Base-by-base conservation (phyloP, 2,113 vertebrate genomes). In the Eubucco bourcierii region DNA sequence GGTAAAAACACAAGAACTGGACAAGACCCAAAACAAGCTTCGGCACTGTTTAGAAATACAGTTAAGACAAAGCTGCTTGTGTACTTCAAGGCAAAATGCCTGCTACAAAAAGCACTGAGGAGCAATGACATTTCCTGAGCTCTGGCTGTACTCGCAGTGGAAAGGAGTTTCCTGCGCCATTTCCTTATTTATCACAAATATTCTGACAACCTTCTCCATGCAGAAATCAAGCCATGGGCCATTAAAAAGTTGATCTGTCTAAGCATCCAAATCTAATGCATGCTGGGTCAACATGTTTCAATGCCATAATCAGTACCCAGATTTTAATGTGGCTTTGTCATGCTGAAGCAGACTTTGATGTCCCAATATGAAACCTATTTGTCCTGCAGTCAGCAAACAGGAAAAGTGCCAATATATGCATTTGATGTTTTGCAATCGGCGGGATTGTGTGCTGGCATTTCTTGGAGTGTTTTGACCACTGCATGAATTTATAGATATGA, bases 331-430 rank as follows among this genome's bases (percentile, higher is more conserved):
- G 79, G 84, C 89, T 96, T 94, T 92, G 91, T 94, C 89, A 94
- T 95, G 83, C 90, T 94, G 95, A 91, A 95, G 91, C 53, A 78
- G 87, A 91, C 83, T 90, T 90, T 84, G 93, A 94, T 95, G 95
- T 96, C 95, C 95, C 90, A 95, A 86, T 83, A 84, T 5, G 73
- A 94, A 95, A 96, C 90, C 73, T 88, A 91, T 91, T 94, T 86
- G 79, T 90, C 85, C 83, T 64, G 47, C 88, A 88, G 92, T 95
- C 92, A 95, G 90, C 92, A 96, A 95, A 88, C 4, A 77, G 65
- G 37, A 71, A 41, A 95, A 90, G 56, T n/a, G 90, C 82, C 91
- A 93, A 83, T 96, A 91, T 13, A 90, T 71, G 74, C 58, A 80
- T 75, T 67, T 2, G 6, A 4, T 39, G 61, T 93, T 95, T 90